phyloP scores from a whole-genome alignment of 2,888 invertebrate genomes.

The Lochmaea crataegi region DNA sequence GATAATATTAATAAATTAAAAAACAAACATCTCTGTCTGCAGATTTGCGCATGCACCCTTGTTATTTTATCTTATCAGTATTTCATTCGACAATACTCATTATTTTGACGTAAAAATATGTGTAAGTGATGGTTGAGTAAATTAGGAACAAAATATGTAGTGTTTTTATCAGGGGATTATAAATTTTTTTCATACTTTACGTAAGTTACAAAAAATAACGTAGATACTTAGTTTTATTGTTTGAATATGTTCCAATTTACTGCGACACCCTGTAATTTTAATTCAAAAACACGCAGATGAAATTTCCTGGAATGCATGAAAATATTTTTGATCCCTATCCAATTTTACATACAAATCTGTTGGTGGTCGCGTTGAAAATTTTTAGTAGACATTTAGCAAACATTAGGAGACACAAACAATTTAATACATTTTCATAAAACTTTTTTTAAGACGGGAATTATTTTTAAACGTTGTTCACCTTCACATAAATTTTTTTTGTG shows the following conservation, averaged over 20 bases:
- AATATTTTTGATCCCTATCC: neutral
- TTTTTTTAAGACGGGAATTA: neutral
- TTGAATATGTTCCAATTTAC: too few relatives aligned
- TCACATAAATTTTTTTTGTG: neutral
- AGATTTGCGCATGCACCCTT: neutral
- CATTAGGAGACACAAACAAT: neutral
- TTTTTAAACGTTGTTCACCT: neutral
- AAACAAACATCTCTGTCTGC: neutral
- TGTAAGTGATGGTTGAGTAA: too few relatives aligned
- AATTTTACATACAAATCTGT: neutral
- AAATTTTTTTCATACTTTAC: neutral
- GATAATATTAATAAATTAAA: neutral
- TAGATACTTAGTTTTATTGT: too few relatives aligned
- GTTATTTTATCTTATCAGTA: neutral
- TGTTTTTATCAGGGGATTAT: neutral
- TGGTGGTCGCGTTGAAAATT: neutral
- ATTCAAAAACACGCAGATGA: neutral
- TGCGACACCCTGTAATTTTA: too few relatives aligned
- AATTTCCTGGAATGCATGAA: neutral
- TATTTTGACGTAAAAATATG: neutral
- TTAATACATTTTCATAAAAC: neutral
- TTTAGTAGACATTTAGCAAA: too few relatives aligned
- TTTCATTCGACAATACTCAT: neutral
- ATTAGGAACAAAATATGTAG: neutral
- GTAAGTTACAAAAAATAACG: too few relatives aligned